Evolutionary conservation across 2,113 vertebrate genomes (phyloP).

Genomic region (Prochilodus magdalenae): DNA sequence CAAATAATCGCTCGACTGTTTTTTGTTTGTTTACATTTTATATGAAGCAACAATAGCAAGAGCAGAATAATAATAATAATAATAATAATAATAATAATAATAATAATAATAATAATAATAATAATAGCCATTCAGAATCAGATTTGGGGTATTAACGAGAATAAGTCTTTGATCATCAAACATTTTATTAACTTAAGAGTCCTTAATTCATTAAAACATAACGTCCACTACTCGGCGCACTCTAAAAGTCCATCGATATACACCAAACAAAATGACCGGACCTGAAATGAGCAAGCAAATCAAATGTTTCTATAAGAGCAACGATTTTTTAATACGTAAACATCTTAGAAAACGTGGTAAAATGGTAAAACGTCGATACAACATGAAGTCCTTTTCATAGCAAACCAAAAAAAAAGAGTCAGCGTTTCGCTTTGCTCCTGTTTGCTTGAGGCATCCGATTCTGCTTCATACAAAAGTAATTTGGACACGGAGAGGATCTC

Average conservation of each 20-base stretch:
- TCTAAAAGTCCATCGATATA: conserved; percentile 87
- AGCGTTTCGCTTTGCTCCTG: conserved; percentile 62
- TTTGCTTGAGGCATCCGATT: conserved; percentile 70
- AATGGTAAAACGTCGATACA: conserved; percentile 86
- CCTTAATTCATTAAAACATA: conserved; percentile 84
- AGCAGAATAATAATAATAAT: background rate
- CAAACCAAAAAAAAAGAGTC: conserved; percentile 73
- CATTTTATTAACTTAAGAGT: conserved; percentile 79
- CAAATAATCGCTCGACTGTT: no score
- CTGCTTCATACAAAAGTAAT: conserved; percentile 61
- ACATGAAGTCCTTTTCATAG: conserved; percentile 80
- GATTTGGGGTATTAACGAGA: conserved; percentile 38
- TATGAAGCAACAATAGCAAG: background rate
- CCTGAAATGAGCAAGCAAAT: conserved; percentile 88
- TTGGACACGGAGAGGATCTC: conserved; percentile 60
- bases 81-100: conserved; percentile 25
- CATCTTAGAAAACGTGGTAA: conserved; percentile 90
- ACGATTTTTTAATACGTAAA: conserved; percentile 95
- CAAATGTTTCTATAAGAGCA: conserved; percentile 84
- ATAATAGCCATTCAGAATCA: conserved; percentile 21
- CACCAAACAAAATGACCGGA: conserved; percentile 78
- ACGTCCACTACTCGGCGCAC: conserved; percentile 80
- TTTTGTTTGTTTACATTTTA: background rate
- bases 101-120: conserved; percentile 13
- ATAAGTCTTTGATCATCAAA: conserved; percentile 77